Conservation (phyloP, 2,113 vertebrate genomes). For the Cygnus atratus region DNA sequence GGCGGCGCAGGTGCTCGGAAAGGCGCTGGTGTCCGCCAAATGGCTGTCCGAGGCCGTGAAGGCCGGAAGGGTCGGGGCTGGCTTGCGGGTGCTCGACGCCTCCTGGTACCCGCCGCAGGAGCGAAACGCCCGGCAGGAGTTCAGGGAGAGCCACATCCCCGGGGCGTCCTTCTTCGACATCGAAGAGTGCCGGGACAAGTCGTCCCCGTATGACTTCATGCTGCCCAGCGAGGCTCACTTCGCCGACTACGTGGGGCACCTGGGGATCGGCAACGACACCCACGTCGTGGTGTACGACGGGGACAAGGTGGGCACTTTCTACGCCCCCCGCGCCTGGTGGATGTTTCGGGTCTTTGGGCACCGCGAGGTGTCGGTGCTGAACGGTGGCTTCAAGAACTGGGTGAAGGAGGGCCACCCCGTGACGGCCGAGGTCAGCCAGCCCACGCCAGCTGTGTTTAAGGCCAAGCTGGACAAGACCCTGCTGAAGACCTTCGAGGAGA, state of each 20-base stretch:
- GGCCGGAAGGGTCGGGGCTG: constrained; percentile 68
- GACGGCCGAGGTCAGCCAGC: constrained; percentile 72
- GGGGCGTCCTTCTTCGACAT: constrained; percentile 90
- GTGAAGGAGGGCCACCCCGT: constrained; percentile 81
- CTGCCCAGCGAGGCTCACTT: constrained; percentile 83
- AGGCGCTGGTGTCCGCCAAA: constrained; percentile 82
- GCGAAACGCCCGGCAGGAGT: constrained; percentile 83
- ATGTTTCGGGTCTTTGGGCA: constrained; percentile 95
- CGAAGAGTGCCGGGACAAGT: constrained; percentile 85
- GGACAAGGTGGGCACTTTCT: constrained; percentile 85
- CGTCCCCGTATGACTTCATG: constrained; percentile 86
- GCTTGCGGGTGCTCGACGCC: constrained; percentile 84
- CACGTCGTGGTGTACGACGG: constrained; percentile 95
- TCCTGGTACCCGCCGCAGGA: constrained; percentile 89
- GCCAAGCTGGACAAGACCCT: constrained; percentile 76
- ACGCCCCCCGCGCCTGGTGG: constrained; percentile 93
- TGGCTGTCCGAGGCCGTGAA: constrained; percentile 86
- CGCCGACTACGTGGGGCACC: constrained; percentile 80
- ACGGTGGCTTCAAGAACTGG: constrained; percentile 92
- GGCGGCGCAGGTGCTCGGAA: constrained; percentile 70
- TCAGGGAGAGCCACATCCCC: constrained; percentile 84
- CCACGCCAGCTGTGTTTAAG: constrained; percentile 72
- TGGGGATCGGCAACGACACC: constrained; percentile 87
- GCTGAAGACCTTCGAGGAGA: constrained; percentile 89
- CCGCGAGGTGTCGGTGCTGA: constrained; percentile 85